Conservation (phyloP, 2,113 vertebrate genomes). For the Ochotona curzoniae region DNA sequence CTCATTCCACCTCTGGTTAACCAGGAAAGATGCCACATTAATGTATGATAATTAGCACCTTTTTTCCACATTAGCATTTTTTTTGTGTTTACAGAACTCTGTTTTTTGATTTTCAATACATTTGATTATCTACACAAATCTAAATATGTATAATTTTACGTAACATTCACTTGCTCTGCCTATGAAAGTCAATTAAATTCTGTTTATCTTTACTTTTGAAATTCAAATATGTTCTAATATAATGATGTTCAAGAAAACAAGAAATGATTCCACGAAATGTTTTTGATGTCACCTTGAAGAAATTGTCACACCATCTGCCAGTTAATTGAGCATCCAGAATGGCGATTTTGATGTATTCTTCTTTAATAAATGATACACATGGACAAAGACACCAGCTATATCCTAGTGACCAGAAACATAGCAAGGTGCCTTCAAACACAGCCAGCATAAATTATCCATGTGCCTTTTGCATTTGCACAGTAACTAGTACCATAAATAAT, state of each 20-base stretch:
- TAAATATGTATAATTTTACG: neutral
- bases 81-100: neutral
- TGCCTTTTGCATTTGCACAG: neutral
- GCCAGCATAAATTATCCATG: slow-evolving; percentile 26
- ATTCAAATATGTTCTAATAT: slow-evolving; percentile 32
- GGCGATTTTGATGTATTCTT: slow-evolving; percentile 40
- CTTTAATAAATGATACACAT: slow-evolving; percentile 50
- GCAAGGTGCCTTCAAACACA: slow-evolving; percentile 49
- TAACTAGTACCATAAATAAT: slow-evolving; percentile 27
- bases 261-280: neutral
- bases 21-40: neutral
- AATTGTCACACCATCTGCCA: slow-evolving; percentile 58
- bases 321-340: slow-evolving; percentile 42
- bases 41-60: neutral
- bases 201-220: slow-evolving; percentile 29
- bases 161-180: neutral
- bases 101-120: neutral
- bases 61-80: neutral
- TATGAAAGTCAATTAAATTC: neutral
- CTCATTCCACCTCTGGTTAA: neutral
- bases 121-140: slow-evolving; percentile 29
- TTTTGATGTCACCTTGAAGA: slow-evolving; percentile 70
- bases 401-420: slow-evolving; percentile 24
- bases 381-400: slow-evolving; percentile 20
- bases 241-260: slow-evolving; percentile 5